Evolutionary conservation across 2,888 invertebrate genomes (phyloP).

Genomic region (Stratiomys singularior): DNA sequence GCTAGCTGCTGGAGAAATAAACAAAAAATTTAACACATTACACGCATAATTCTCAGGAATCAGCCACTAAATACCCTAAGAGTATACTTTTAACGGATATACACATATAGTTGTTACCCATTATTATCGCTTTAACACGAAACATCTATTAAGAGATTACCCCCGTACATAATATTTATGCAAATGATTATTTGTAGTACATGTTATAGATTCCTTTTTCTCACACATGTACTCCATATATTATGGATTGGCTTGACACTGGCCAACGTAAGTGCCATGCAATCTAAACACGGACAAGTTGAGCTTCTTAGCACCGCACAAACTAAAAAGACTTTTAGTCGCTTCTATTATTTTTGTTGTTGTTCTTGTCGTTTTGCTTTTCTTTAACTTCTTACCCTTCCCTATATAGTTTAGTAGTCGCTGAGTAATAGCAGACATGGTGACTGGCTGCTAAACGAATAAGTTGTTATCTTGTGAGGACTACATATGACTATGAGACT

Average conservation of each 20-base stretch:
- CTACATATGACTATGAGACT: neutral
- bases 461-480: too few species aligned
- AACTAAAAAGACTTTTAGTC: too few species aligned
- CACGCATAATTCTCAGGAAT: neutral
- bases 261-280: neutral
- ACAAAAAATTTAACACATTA: too few species aligned
- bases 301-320: too few species aligned
- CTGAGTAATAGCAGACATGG: constrained; percentile 11
- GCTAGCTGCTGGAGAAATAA: too few species aligned
- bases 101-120: constrained; percentile 24
- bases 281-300: constrained; percentile 13
- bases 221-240: constrained; percentile 48
- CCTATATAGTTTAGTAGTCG: neutral
- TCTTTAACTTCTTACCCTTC: neutral
- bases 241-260: constrained; percentile 27
- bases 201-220: constrained; percentile 52
- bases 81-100: neutral
- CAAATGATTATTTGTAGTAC: constrained; percentile 52
- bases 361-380: neutral
- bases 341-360: too few species aligned
- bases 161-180: constrained; percentile 52
- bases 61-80: constrained; percentile 13
- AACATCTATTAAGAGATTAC: constrained; percentile 50
- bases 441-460: neutral
- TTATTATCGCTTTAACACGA: constrained; percentile 45